These are phyloP conservation scores for Dromas ardeola DNA, from an alignment of 2,113 vertebrate genomes.

Conservation along the genomic window DNA sequence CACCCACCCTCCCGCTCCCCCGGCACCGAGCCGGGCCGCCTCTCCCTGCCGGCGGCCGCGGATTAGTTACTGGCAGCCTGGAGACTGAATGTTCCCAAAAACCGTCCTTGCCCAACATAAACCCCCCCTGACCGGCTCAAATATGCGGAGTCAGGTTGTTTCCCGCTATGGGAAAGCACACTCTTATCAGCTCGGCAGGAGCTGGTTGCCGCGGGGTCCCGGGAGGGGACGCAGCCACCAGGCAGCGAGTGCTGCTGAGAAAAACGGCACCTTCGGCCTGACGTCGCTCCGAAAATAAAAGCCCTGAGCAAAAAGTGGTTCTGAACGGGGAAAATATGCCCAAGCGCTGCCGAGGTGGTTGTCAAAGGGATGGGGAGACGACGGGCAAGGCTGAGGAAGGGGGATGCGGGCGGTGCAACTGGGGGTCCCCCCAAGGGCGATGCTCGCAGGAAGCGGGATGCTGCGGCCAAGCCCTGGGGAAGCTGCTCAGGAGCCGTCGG, in stretches of 20 bases:
- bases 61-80: background rate
- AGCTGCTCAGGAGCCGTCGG: accelerated
- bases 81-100: constrained; percentile 38
- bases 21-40: background rate
- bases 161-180: background rate
- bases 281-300: background rate
- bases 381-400: accelerated
- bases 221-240: accelerated
- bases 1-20: background rate
- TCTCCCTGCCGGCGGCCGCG: accelerated
- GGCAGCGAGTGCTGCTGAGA: background rate
- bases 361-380: background rate
- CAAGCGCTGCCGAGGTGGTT: background rate
- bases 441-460: accelerated
- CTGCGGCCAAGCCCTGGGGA: background rate
- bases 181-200: background rate
- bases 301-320: background rate
- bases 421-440: accelerated
- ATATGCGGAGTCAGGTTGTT: constrained; percentile 28
- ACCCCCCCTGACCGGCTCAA: background rate
- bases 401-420: accelerated
- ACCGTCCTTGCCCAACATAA: background rate
- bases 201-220: background rate
- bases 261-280: background rate
- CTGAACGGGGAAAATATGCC: accelerated